These are phyloP conservation scores for Thymelicus acteon DNA, from an alignment of 2,888 invertebrate species.

Conservation along the genomic window DNA sequence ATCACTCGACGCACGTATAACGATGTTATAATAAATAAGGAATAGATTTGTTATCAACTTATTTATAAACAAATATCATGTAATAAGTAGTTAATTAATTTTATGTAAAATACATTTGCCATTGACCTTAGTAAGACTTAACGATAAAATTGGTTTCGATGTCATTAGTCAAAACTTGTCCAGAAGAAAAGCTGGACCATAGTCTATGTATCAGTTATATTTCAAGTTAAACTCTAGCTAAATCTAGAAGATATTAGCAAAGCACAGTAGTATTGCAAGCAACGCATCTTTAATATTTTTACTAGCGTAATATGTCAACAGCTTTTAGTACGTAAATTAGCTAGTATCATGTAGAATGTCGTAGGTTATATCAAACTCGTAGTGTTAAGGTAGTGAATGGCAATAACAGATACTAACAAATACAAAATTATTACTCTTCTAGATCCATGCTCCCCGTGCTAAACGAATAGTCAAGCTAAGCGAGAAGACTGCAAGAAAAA, in stretches of 20 bases:
- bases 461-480: slow-evolving; percentile 88
- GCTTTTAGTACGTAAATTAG: background rate
- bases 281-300: background rate
- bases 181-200: too few species aligned
- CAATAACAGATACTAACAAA: slow-evolving; percentile 22
- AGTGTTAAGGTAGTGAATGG: slow-evolving; percentile 2
- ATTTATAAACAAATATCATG: too few species aligned
- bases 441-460: slow-evolving; percentile 93
- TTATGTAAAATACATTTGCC: too few species aligned
- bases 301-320: background rate
- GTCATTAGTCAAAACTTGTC: too few species aligned
- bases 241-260: background rate
- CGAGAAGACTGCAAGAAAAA: slow-evolving; percentile 81
- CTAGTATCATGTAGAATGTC: slow-evolving; percentile 3
- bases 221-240: background rate
- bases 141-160: too few species aligned
- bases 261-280: background rate
- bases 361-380: background rate
- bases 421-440: slow-evolving; percentile 65
- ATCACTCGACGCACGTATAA: too few species aligned
- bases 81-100: too few species aligned
- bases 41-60: too few species aligned
- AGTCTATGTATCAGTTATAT: background rate
- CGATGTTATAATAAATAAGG: too few species aligned
- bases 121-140: too few species aligned